These are phyloP conservation scores for Ctenicera cuprea DNA, from an alignment of 2,888 invertebrate species.

Conservation along the genomic window DNA sequence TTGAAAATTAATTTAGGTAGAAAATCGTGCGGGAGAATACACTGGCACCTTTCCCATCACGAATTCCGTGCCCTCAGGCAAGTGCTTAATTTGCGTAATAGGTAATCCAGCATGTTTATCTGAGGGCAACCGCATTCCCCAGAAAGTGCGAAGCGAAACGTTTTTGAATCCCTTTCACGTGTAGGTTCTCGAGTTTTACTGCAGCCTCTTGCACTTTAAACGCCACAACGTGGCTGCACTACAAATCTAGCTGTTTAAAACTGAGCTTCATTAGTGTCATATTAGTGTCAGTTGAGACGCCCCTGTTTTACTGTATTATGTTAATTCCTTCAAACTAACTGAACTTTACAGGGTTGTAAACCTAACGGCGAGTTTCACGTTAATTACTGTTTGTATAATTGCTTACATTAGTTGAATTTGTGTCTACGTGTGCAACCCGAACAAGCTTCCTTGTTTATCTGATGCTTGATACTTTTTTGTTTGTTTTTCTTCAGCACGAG, in stretches of 20 bases:
- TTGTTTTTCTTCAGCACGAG: neutral
- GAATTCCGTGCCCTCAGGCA: constrained; percentile 10
- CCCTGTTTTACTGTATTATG: constrained; percentile 52
- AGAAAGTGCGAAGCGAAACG: constrained; percentile 16
- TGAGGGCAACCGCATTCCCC: constrained; percentile 27
- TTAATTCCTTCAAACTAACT: constrained; percentile 54
- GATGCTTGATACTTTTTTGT: neutral
- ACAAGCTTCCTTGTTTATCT: neutral
- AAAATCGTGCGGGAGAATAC: neutral
- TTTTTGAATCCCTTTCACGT: constrained; percentile 7
- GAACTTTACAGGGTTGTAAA: constrained; percentile 48
- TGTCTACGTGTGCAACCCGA: constrained; percentile 14
- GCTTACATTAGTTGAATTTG: constrained; percentile 42
- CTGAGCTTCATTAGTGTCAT: constrained; percentile 39
- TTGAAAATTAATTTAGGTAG: constrained; percentile 30
- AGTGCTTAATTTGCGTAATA: constrained; percentile 35
- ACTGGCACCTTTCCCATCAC: constrained; percentile 18
- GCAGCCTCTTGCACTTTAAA: neutral
- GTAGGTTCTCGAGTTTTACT: neutral
- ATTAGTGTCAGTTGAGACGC: constrained; percentile 41
- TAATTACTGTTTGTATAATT: constrained; percentile 50
- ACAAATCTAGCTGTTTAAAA: constrained; percentile 36
- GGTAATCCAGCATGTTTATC: constrained; percentile 34
- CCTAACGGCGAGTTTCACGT: constrained; percentile 48
- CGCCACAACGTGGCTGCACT: constrained; percentile 13